Evolutionary conservation across 2,888 invertebrate species (phyloP), one percentile per base, ranked within the genome.

Genomic region (Dioctria rufipes): DNA sequence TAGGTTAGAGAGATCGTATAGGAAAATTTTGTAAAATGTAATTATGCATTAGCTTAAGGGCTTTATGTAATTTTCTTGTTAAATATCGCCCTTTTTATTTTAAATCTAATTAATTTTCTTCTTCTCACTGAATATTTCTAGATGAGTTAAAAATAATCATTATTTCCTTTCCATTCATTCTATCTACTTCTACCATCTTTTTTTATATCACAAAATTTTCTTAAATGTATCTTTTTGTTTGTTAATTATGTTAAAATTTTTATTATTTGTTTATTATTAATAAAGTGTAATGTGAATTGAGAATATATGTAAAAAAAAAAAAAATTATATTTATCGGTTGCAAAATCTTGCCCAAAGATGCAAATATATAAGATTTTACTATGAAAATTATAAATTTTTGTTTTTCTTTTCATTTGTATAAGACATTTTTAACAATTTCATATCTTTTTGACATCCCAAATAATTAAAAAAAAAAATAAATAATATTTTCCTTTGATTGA

Each of bases 281-380:
- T 77, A 63, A 77, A 77, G 37, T 63, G 37, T 77, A 77, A 42
- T 49, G 49, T 77, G 63, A 63, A 63, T 46, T 77, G 77, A 63
- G 42, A 75, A 75, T 75, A 60, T 75, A 46, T 25, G 25, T 25
- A 69, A 73, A 40, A 46, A 54, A n/a, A 54, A 49, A 77, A n/a
- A 43, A 61, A 63, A 77, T 46, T 40, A 77, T 77, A 63, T 77
- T 63, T 77, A 61, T 63, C 63, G 63, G 61, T 77, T 77, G 77
- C 77, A 77, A 77, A 77, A 46, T 77, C 77, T 77, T 77, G 77
- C 77, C 77, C 77, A 77, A 77, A 77, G 77, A 77, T 63, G 63
- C 63, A 77, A 77, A 77, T 66, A 66, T 43, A 66, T 9, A 9
- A 66, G 42, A 66, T 66, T 66, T 61, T 61, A 13, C n/a, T 61